Conservation (phyloP, 2,113 vertebrate genomes). For the Megaceryle torquata region DNA sequence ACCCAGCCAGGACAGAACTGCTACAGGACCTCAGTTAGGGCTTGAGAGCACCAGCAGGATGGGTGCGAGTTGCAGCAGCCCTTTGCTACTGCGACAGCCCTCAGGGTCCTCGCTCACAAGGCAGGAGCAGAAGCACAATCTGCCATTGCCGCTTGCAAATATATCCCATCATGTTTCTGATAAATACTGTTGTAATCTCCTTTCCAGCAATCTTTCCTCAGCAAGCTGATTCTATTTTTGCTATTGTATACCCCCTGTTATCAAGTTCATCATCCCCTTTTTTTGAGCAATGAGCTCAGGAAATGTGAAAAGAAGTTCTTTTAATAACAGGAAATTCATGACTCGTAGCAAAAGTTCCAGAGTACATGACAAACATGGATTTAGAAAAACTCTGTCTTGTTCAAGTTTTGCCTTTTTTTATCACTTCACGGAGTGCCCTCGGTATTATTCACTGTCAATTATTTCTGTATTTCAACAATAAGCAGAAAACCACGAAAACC, state of each 20-base stretch:
- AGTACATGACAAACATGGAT: not conserved
- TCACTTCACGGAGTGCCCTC: not conserved
- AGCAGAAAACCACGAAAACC: not conserved
- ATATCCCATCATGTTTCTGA: not conserved
- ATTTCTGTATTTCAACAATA: not conserved
- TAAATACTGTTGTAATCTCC: not conserved
- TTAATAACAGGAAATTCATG: not conserved
- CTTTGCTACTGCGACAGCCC: not conserved
- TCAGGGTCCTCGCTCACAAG: fast-evolving
- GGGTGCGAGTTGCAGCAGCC: fast-evolving
- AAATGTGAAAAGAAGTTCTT: not conserved
- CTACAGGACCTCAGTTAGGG: not conserved
- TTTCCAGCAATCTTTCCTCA: not conserved
- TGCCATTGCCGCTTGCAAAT: not conserved
- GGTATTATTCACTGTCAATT: not conserved
- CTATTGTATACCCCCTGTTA: not conserved
- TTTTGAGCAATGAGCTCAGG: not conserved
- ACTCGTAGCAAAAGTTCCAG: not conserved
- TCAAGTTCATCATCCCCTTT: not conserved
- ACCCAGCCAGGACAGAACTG: not conserved
- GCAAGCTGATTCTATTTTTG: not conserved
- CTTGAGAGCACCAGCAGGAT: fast-evolving
- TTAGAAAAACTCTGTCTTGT: not conserved
- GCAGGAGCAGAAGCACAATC: not conserved
- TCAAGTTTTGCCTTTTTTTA: not conserved